These are phyloP conservation scores for Dissostichus mawsoni DNA, from an alignment of 2,113 vertebrate species.

Conservation along the genomic window DNA sequence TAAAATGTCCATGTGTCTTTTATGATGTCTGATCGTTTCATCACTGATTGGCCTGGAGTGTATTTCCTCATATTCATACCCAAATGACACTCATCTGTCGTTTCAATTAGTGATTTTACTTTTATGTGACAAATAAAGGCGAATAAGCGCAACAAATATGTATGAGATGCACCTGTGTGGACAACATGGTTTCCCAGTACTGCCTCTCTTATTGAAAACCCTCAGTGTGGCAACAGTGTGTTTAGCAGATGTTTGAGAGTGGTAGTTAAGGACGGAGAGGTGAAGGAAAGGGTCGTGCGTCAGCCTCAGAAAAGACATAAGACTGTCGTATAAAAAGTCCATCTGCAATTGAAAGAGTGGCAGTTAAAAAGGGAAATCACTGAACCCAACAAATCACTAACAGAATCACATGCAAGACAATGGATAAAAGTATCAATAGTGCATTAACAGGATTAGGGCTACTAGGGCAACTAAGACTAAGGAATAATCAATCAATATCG, in stretches of 20 bases:
- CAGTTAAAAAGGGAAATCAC: not conserved
- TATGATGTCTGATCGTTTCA: slow-evolving; percentile 4
- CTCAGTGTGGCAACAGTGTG: slow-evolving; percentile 26
- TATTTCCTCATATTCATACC: not conserved
- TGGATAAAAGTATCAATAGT: too few relatives aligned
- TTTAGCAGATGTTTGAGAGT: slow-evolving; percentile 23
- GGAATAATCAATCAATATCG: too few relatives aligned
- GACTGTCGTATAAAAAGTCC: slow-evolving; percentile 9
- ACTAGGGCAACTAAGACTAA: too few relatives aligned
- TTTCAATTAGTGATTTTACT: slow-evolving; percentile 3
- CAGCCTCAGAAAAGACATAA: slow-evolving; percentile 18
- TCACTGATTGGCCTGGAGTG: not conserved
- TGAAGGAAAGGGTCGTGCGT: slow-evolving; percentile 33
- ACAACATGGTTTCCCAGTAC: not conserved
- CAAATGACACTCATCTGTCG: slow-evolving; percentile 3
- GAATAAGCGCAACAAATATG: not conserved
- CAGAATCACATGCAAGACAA: too few relatives aligned
- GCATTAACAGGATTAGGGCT: too few relatives aligned
- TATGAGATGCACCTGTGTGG: not conserved
- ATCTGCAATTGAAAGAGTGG: slow-evolving; percentile 15
- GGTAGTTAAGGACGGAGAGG: slow-evolving; percentile 31
- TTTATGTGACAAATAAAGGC: not conserved
- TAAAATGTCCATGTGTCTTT: slow-evolving; percentile 12
- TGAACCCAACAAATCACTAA: not conserved
- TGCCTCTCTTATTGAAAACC: slow-evolving; percentile 43